These are phyloP conservation scores for Neomicropteryx cornuta DNA, from an alignment of 1,140 invertebrate genomes.

Conservation along the genomic window DNA sequence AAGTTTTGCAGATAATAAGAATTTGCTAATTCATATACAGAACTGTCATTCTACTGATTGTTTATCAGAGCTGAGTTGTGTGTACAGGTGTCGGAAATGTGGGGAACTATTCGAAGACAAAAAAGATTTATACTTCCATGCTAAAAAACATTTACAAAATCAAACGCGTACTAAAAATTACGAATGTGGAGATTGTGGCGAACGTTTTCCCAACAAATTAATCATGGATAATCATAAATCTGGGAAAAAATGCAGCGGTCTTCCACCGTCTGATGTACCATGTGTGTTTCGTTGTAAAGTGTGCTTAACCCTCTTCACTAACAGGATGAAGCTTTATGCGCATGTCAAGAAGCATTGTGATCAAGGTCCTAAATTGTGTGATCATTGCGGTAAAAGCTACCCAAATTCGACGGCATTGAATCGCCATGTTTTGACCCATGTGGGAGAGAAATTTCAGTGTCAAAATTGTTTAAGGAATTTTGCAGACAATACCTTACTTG, in stretches of 20 bases:
- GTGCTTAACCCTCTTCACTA: constrained; percentile 6
- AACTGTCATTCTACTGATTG: constrained; percentile 8
- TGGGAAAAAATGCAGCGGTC: constrained; percentile 2
- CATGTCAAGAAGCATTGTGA: constrained; percentile 8
- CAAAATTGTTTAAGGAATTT: constrained; percentile 10
- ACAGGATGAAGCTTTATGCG: constrained; percentile 10
- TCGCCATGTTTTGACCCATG: constrained; percentile 10
- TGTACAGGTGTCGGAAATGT: constrained; percentile 13
- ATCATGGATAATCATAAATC: constrained; percentile 9
- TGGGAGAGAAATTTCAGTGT: constrained; percentile 9
- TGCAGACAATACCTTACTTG: constrained; percentile 5
- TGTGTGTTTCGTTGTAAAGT: constrained; percentile 11
- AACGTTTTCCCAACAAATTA: constrained; percentile 6
- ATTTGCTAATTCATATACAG: constrained; percentile 8
- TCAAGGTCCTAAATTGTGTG: constrained; percentile 8
- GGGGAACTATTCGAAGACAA: constrained; percentile 8
- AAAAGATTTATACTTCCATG: constrained; percentile 8
- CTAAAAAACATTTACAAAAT: constrained; percentile 11
- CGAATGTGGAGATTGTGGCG: constrained; percentile 9
- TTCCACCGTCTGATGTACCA: background rate
- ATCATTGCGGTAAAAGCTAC: constrained; percentile 12
- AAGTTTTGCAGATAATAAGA: constrained; percentile 5
- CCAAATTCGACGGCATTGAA: constrained; percentile 8
- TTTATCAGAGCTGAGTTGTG: constrained; percentile 6
- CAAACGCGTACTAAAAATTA: constrained; percentile 4